Percentiles rank a stretch among this genome's conserved stretches.
Conservation (phyloP, 1,140 invertebrate genomes). For the Acromyrmex heyeri region DNA sequence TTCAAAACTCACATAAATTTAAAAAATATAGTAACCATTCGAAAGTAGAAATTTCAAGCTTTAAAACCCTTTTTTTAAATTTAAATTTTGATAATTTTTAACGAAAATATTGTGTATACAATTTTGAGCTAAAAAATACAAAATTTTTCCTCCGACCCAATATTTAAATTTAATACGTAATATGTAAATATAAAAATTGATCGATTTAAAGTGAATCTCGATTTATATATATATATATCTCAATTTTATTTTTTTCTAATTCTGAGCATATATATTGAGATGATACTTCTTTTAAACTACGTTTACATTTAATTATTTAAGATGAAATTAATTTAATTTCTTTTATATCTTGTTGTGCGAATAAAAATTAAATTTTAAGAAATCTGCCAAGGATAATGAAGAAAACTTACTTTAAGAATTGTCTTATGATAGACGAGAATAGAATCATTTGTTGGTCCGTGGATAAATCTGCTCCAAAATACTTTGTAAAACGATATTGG, state of each 20-base stretch:
- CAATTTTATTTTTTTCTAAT: not conserved
- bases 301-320: conserved; percentile 30
- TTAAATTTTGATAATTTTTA: too few species aligned
- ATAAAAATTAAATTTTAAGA: not conserved
- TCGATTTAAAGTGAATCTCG: too few species aligned
- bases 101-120: too few species aligned
- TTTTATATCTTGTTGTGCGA: not conserved
- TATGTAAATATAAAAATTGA: too few species aligned
- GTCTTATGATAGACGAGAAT: conserved; percentile 88
- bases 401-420: conserved; percentile 87
- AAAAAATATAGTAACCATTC: too few species aligned
- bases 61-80: too few species aligned
- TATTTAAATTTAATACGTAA: too few species aligned
- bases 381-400: not conserved
- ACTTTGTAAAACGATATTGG: conserved; percentile 88
- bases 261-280: too few species aligned
- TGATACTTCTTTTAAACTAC: not conserved
- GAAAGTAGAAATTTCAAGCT: too few species aligned
- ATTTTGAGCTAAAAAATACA: too few species aligned
- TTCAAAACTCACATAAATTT: too few species aligned
- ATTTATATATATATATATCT: not conserved
- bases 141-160: too few species aligned
- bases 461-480: conserved; percentile 88
- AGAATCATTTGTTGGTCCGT: conserved; percentile 86
- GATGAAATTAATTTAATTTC: not conserved